Percentiles rank a stretch among this genome's conserved stretches.
Evolutionary conservation across 2,797 vertebrate species (phyloP).

Genomic region (Eremophila alpestris): DNA sequence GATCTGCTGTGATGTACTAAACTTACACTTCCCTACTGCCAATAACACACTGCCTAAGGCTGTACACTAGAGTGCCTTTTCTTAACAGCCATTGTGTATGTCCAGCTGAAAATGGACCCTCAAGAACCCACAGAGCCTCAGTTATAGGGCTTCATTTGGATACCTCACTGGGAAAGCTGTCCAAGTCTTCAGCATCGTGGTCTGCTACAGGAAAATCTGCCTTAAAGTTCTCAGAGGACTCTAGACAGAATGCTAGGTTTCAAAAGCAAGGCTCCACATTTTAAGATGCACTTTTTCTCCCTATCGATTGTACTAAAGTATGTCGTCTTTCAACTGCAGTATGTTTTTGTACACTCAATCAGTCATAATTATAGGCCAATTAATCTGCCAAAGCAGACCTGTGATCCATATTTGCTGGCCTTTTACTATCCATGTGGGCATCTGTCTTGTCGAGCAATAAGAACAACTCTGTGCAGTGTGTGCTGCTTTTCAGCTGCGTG

Average conservation of each 20-base stretch:
- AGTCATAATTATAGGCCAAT: slow-evolving; percentile 2
- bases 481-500: neutral
- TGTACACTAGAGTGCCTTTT: slow-evolving; percentile 96
- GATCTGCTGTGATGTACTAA: slow-evolving; percentile 83
- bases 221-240: slow-evolving; percentile 83
- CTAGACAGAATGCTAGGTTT: slow-evolving; percentile 73
- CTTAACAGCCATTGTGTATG: slow-evolving; percentile 83
- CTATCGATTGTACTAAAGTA: slow-evolving; percentile 56
- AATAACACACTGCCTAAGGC: slow-evolving; percentile 84
- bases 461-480: neutral
- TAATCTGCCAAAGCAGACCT: slow-evolving; percentile 22
- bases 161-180: slow-evolving; percentile 75
- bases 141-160: slow-evolving; percentile 75
- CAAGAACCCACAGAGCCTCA: slow-evolving; percentile 76
- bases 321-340: slow-evolving; percentile 56
- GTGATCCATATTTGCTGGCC: slow-evolving; percentile 6
- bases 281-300: slow-evolving; percentile 69
- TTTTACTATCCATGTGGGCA: neutral
- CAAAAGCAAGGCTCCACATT: slow-evolving; percentile 69
- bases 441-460: slow-evolving; percentile 43
- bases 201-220: slow-evolving; percentile 82
- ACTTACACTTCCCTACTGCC: slow-evolving; percentile 82
- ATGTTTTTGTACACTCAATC: slow-evolving; percentile 59
- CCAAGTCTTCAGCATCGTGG: slow-evolving; percentile 69
- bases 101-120: slow-evolving; percentile 76